phyloP scores from a whole-genome alignment of 2,888 invertebrate genomes.

The Synergus itoensis region DNA sequence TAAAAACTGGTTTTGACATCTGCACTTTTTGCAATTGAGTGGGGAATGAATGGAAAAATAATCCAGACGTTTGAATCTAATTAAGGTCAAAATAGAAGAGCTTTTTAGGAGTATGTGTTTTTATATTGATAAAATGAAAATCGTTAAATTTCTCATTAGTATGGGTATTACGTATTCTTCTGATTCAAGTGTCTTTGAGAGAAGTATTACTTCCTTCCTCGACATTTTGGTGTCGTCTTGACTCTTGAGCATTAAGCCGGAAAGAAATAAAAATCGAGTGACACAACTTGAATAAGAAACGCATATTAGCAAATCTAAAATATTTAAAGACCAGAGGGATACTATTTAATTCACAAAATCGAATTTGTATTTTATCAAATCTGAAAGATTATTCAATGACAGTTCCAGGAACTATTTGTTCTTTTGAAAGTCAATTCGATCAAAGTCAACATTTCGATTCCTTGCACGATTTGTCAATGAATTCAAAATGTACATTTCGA shows the following conservation, averaged over 20 bases:
- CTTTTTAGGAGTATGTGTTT: background rate
- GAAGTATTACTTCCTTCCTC: constrained; percentile 14
- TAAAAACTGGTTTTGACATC: background rate
- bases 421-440: background rate
- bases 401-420: background rate
- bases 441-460: constrained; percentile 1
- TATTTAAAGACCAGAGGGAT: background rate
- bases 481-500: background rate
- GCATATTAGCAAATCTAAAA: background rate
- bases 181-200: constrained; percentile 16
- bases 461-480: background rate
- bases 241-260: constrained; percentile 13
- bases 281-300: constrained; percentile 18
- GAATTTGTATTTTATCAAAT: background rate
- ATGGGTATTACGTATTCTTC: constrained; percentile 2
- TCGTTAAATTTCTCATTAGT: background rate
- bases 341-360: too few relatives aligned
- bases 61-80: background rate
- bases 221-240: background rate
- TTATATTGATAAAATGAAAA: background rate
- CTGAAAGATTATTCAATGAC: background rate
- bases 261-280: constrained; percentile 11
- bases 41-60: background rate
- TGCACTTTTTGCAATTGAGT: background rate
- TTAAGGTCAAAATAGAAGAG: background rate